Evolutionary conservation across 2,797 vertebrate species (phyloP), one percentile per base, ranked within the genome.

Genomic region (Myotis myotis): DNA sequence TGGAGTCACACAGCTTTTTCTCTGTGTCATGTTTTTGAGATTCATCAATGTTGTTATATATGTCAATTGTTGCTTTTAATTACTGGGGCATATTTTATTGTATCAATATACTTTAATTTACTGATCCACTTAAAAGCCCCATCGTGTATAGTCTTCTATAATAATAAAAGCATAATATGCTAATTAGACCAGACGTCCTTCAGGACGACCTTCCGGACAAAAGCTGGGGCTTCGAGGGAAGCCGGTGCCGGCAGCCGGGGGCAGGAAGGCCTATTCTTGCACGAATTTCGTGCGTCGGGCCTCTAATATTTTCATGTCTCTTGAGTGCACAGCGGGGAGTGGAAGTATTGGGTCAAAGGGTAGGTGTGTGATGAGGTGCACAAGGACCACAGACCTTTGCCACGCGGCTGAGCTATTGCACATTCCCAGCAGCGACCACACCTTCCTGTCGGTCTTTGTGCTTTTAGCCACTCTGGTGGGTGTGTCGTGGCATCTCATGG

Each of bases 351-450:
- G 41, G 83, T 30, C 30, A 8, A 8, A 49, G 72, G 25, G 47
- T 2, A 5, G 62, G 13, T 11, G 4, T 19, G 30, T 5, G 51
- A 19, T 17, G 0, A 30, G n/a, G 49, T 8, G 25, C 22, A 1
- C 23, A 13, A 25, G 53, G 66, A 6, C 55, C 71, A 1, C 13
- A 15, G 1, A 4, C 23, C 23, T 36, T 28, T 15, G 5, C 51
- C 2, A 0, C 0, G 28, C 3, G 53, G 70, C 5, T 0, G 2
- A n/a, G 41, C 49, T 3, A 1, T 16, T 9, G 2, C 0, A 0
- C 2, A 0, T 33, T 20, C 19, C 70, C 3, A 28, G 15, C 10
- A 5, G 47, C 2, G 1, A 0, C 1, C 49, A 2, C 60, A 33
- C 70, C 20, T 30, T n/a, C 15, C 11, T 13, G 66, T 11, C 16